These are phyloP conservation scores for Numenius phaeopus DNA, from an alignment of 2,797 vertebrate species.

Conservation along the genomic window DNA sequence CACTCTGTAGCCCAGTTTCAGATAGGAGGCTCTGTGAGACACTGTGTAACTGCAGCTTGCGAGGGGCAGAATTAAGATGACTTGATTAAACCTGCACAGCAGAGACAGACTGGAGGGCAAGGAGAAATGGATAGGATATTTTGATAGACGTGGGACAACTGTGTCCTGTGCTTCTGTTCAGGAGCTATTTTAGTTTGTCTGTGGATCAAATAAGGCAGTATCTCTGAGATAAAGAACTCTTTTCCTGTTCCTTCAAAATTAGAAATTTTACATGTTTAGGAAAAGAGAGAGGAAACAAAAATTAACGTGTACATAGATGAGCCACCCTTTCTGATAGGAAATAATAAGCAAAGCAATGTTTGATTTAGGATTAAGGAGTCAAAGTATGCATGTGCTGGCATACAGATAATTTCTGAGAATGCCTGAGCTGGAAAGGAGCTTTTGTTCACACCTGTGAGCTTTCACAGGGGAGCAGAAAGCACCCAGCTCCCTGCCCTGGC, in stretches of 20 bases:
- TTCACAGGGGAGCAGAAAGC: background rate
- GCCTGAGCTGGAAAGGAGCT: background rate
- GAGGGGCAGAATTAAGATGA: background rate
- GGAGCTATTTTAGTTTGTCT: conserved; percentile 28
- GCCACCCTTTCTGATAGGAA: background rate
- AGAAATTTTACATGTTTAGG: background rate
- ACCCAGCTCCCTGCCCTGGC: background rate
- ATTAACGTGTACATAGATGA: background rate
- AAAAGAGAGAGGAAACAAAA: background rate
- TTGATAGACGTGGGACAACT: background rate
- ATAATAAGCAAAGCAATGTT: background rate
- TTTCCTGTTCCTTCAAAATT: background rate
- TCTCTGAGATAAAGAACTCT: background rate
- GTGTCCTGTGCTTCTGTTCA: background rate
- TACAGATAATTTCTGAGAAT: background rate
- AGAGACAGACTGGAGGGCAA: background rate
- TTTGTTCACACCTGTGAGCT: background rate
- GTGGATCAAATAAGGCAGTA: background rate
- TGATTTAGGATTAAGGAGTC: background rate
- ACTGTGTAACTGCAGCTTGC: background rate
- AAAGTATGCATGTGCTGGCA: background rate
- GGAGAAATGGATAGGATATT: background rate
- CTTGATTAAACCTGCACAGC: background rate
- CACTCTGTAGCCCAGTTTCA: background rate
- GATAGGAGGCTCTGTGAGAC: background rate